These are phyloP conservation scores for Callyntrura guangdongensis DNA, from an alignment of 2,888 invertebrate genomes.

Conservation along the genomic window DNA sequence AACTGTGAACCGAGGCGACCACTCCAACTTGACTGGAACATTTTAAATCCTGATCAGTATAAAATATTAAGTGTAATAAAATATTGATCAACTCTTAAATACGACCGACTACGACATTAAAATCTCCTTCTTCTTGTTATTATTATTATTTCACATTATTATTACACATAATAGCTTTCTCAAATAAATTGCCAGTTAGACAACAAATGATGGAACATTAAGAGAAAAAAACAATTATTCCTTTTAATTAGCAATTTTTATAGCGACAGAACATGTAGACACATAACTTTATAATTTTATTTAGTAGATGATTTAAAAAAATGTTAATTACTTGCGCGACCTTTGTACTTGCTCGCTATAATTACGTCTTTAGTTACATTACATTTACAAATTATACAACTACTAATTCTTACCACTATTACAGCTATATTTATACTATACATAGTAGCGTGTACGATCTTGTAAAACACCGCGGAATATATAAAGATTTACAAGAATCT, in stretches of 20 bases:
- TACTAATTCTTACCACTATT: neutral
- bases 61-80: conserved; percentile 13
- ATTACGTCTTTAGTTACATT: conserved; percentile 23
- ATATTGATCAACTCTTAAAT: conserved; percentile 4
- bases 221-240: conserved; percentile 10
- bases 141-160: neutral
- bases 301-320: neutral
- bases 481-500: conserved; percentile 44
- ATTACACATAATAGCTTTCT: conserved; percentile 1
- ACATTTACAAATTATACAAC: neutral
- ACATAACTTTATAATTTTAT: neutral
- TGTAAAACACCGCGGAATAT: conserved; percentile 51
- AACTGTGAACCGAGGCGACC: conserved; percentile 70
- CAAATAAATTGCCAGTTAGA: conserved; percentile 9
- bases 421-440: neutral
- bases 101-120: neutral
- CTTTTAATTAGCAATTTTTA: conserved; percentile 2
- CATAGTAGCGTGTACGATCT: conserved; percentile 14
- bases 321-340: conserved; percentile 72
- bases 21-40: conserved; percentile 69
- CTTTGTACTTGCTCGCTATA: conserved; percentile 71
- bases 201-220: neutral
- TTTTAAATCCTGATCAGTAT: conserved; percentile 53
- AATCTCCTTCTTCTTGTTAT: neutral
- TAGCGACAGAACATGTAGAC: neutral